Base-by-base conservation (phyloP, 1,140 invertebrate species). In the Calliphora vicina region DNA sequence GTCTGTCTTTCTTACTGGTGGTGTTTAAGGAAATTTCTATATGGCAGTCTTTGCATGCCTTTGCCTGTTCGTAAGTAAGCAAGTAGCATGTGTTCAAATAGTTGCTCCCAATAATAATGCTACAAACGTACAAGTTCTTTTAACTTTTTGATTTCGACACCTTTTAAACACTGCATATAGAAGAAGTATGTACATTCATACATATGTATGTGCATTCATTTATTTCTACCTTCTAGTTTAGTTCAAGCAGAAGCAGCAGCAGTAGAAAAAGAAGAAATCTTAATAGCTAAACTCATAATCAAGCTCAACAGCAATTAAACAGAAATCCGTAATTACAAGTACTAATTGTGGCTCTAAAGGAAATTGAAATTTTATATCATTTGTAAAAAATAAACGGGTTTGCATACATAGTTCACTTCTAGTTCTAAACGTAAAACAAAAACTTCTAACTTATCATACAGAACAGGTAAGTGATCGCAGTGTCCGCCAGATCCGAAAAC, bases 321-420 rank as follows among this genome's bases (percentile, higher is more conserved):
- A 67, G 20, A n/a, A n/a, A 67, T 67, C 61, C 61, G n/a, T 67
- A 67, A 67, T 67, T 57, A 57, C 50, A 57, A 67, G 61, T 67
- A 67, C 61, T 67, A 67, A 67, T 67, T 67, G 61, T 23, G 61
- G 61, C 12, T 67, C 17, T 67, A 20, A 57, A 67, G 61, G 61
- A 67, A 67, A 67, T 67, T 67, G 61, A 67, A 67, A 23, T 67
- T 67, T 67, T 67, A 25, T n/a, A 23, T 12, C 23, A 67, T 23
- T 67, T 23, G n/a, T 23, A 20, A 23, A 23, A n/a, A 10, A 23
- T n/a, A 67, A 67, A 20, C 20, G 61, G 61, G 25, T 67, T 67
- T 67, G 20, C 61, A 67, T 67, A 23, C 17, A 67, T 23, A 20
- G 13, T n/a, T n/a, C n/a, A n/a, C n/a, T n/a, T n/a, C n/a, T n/a